Percentiles rank a stretch among this genome's conserved stretches.
phyloP scores from a whole-genome alignment of 2,797 vertebrate species.

The Sylvia borin region DNA sequence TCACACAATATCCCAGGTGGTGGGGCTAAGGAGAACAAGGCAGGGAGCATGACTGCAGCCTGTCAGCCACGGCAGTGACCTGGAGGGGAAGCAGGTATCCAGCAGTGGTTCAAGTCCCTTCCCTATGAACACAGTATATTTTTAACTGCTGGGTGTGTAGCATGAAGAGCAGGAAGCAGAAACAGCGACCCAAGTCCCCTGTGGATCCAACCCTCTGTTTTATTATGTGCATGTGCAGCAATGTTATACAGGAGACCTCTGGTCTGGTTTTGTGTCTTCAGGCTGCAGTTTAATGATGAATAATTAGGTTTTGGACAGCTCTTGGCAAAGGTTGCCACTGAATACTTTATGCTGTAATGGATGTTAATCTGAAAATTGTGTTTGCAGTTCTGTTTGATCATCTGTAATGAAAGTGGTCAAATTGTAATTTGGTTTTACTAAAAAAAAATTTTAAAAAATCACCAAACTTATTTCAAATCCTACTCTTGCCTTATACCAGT shows the following conservation, averaged over 20 bases:
- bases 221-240: background rate
- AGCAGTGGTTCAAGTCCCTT: background rate
- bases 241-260: conserved; percentile 37
- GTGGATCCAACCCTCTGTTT: background rate
- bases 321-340: conserved; percentile 53
- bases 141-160: background rate
- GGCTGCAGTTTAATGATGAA: conserved; percentile 70
- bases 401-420: conserved; percentile 54
- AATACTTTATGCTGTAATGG: conserved; percentile 57
- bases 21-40: background rate
- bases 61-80: background rate
- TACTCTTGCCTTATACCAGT: background rate
- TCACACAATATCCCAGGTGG: background rate
- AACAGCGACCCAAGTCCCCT: background rate
- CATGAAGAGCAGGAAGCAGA: background rate
- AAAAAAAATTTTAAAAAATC: background rate
- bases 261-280: conserved; percentile 63
- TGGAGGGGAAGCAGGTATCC: background rate
- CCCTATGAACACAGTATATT: background rate
- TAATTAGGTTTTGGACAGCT: conserved; percentile 65
- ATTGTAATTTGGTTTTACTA: conserved; percentile 17
- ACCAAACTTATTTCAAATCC: background rate
- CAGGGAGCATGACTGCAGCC: background rate
- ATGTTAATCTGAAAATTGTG: conserved; percentile 66
- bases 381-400: conserved; percentile 62